Evolutionary conservation across 2,888 invertebrate genomes (phyloP).

Genomic region (Philopedon plagiatum): DNA sequence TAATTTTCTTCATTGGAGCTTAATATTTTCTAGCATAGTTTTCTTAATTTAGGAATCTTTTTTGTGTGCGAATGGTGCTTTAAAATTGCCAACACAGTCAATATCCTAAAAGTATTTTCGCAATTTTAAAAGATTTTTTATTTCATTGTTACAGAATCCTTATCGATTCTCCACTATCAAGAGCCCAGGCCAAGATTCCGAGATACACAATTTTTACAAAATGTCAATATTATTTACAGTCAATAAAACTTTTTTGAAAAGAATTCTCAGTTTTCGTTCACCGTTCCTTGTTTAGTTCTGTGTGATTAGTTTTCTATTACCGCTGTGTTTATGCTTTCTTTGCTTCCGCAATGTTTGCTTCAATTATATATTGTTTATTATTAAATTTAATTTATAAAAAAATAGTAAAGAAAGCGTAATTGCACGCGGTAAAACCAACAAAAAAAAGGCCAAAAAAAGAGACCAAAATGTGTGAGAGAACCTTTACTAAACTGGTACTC

Average conservation of each 20-base stretch:
- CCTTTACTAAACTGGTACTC: constrained; percentile 54
- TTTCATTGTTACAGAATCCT: constrained; percentile 43
- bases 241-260: constrained; percentile 25
- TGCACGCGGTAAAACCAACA: constrained; percentile 23
- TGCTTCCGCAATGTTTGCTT: neutral
- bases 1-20: no score
- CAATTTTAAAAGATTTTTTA: constrained; percentile 25
- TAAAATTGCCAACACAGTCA: no score
- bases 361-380: neutral
- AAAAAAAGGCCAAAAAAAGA: constrained; percentile 40
- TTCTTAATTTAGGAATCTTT: no score
- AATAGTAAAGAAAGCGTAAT: constrained; percentile 28
- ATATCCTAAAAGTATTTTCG: neutral
- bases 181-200: constrained; percentile 20
- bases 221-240: constrained; percentile 3
- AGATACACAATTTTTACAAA: constrained; percentile 1
- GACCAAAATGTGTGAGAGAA: constrained; percentile 42
- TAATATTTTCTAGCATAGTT: no score
- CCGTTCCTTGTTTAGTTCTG: constrained; percentile 11
- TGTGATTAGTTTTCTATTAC: constrained; percentile 8
- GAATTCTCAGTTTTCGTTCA: constrained; percentile 15
- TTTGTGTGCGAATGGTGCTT: no score
- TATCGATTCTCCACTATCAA: constrained; percentile 5
- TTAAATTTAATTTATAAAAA: neutral
- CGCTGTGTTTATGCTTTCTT: constrained; percentile 34